Conservation (phyloP, 2,113 vertebrate species). For the Prionailurus bengalensis region DNA sequence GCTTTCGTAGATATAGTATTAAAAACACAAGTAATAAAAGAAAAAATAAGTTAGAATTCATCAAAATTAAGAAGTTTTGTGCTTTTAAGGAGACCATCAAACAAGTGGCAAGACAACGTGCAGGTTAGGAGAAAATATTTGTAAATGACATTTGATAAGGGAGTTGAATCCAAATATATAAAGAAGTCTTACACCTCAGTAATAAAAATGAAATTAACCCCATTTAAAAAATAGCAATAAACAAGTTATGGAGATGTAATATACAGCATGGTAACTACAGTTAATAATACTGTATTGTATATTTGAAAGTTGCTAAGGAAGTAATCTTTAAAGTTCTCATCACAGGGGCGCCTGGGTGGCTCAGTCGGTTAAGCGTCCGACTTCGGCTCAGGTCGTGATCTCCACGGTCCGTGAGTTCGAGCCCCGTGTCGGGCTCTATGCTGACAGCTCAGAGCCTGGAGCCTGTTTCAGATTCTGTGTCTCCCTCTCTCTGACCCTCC, state of each 20-base stretch:
- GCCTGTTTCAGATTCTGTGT: too few species aligned
- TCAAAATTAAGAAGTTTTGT: background rate
- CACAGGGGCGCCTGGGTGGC: background rate
- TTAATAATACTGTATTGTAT: background rate
- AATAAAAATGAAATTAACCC: background rate
- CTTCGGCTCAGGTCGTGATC: too few species aligned
- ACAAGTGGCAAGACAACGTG: background rate
- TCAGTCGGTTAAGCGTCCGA: too few species aligned
- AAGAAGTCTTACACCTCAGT: background rate
- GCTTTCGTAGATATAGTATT: background rate
- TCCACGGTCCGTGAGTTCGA: too few species aligned
- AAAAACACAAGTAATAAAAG: background rate
- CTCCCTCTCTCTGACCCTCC: too few species aligned
- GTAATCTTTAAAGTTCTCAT: background rate
- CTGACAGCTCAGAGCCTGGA: too few species aligned
- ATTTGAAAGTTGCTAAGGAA: background rate
- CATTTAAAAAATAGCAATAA: background rate
- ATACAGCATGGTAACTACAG: background rate
- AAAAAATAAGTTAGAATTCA: background rate
- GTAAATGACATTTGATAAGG: background rate
- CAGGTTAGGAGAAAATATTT: background rate
- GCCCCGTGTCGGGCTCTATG: too few species aligned
- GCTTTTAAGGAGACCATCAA: background rate
- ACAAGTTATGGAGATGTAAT: too few species aligned
- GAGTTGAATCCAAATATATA: background rate